Base-by-base conservation (phyloP, 2,797 vertebrate genomes). In the Borostomias antarcticus region DNA sequence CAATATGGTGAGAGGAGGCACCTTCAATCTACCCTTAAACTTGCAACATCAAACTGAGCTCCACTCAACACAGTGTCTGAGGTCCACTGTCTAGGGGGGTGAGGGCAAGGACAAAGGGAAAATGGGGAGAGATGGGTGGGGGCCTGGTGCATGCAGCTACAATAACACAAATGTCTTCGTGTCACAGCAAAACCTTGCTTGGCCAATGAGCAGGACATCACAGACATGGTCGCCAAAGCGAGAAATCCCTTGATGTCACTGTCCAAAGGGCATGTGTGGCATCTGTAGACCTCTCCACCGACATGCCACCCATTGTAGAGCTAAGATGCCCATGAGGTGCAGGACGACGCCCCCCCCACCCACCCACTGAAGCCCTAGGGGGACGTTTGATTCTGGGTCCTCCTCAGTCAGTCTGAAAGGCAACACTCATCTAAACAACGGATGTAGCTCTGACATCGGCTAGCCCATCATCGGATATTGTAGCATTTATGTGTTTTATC, bases 401-500 rank as follows among this genome's bases (percentile, higher is more conserved):
- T 77, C 77, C 72, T 84, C 77, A 82, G 82, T 80, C 73, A 74
- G 58, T 40, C 70, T 21, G 35, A 40, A 35, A 37, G 26, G 17
- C 35, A 57, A 19, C 73, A 63, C 72, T 74, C 57, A 76, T 53
- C 59, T 53, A 85, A 60, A 58, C 81, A 72, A 70, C 71, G 83
- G 88, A 87, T 86, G 88, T 83, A 86, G 62, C 78, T 72, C 72
- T 70, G 78, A 64, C 17, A 57, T 77, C 71, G 71, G 74, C 80
- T 83, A 79, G 81, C 84, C 81, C 47, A 79, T 57, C 5, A 1
- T 28, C 26, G 50, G 25, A 9, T 21, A 85, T 89, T 75, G 58
- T 66, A 89, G 82, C 82, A 84, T 91, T 93, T 85, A 85, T 76
- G 84, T 62, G 74, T 86, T 74, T 78, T 72, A n/a, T 77, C 59